A percentile compares a stretch with the other conserved stretches of the same genome.
phyloP scores from a whole-genome alignment of 2,113 vertebrate genomes.

The Solea senegalensis region DNA sequence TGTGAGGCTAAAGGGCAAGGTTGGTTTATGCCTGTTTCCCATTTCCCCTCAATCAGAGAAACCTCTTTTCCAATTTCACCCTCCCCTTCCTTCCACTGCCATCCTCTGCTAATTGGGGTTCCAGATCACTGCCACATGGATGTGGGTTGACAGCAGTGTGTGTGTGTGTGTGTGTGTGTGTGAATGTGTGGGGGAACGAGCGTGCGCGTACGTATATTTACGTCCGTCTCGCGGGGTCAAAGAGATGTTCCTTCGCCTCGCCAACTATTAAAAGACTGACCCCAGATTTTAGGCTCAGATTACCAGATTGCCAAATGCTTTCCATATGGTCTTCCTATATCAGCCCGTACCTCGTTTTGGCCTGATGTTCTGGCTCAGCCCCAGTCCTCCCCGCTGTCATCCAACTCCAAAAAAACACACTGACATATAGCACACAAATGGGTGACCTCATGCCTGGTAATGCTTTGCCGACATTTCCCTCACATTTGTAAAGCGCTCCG shows the following conservation, averaged over 20 bases:
- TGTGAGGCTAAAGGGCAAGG: conserved; percentile 48
- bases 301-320: conserved; percentile 61
- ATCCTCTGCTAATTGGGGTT: conserved; percentile 63
- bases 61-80: conserved; percentile 68
- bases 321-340: conserved; percentile 52
- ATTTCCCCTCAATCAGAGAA: conserved; percentile 76
- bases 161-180: conserved; percentile 11
- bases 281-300: conserved; percentile 62
- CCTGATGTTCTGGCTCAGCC: conserved; percentile 17
- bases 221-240: conserved; percentile 51
- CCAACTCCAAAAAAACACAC: conserved; percentile 31
- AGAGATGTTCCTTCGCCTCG: conserved; percentile 58
- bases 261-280: conserved; percentile 61
- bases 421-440: conserved; percentile 37
- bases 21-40: conserved; percentile 68
- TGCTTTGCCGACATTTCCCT: conserved; percentile 50
- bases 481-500: conserved; percentile 28
- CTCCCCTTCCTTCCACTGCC: conserved; percentile 52
- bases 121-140: conserved; percentile 76
- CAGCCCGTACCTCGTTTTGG: not conserved
- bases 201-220: conserved; percentile 44
- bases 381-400: conserved; percentile 9
- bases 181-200: conserved; percentile 1
- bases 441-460: conserved; percentile 63
- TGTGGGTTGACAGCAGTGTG: not conserved